Percentiles rank a stretch among this genome's conserved stretches.
These are phyloP conservation scores for Craseonycteris thonglongyai DNA, from an alignment of 2,113 vertebrate genomes.

Conservation along the genomic window DNA sequence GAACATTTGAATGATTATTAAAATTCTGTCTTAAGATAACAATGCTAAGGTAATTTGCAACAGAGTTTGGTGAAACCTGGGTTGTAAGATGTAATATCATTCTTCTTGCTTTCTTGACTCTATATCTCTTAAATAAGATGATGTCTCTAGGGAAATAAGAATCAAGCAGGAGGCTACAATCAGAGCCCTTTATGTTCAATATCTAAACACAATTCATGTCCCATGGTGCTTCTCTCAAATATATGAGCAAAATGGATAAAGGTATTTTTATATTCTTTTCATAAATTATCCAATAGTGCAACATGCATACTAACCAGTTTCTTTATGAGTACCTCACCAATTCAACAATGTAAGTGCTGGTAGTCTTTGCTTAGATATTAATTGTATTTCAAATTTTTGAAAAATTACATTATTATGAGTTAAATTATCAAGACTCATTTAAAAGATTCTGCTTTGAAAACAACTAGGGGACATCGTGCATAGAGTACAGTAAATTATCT, in stretches of 20 bases:
- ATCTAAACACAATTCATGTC: not conserved
- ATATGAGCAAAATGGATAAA: not conserved
- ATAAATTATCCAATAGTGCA: not conserved
- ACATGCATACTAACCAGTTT: not conserved
- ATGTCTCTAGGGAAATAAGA: not conserved
- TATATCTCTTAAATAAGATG: not conserved
- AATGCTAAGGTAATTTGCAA: not conserved
- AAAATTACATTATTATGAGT: not conserved
- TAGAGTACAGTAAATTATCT: not conserved
- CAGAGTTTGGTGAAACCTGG: not conserved
- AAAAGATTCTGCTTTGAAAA: not conserved
- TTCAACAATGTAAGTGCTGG: not conserved
- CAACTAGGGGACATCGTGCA: not conserved
- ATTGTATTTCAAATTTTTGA: not conserved
- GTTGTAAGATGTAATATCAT: not conserved
- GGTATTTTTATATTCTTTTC: not conserved
- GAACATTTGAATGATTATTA: not conserved
- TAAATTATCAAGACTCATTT: not conserved
- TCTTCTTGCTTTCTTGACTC: not conserved
- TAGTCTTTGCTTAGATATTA: not conserved
- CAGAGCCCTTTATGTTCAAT: not conserved
- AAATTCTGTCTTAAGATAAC: conserved; percentile 14
- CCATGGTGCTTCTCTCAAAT: not conserved
- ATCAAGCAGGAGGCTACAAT: not conserved
- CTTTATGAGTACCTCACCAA: not conserved